Percentiles rank a stretch among this genome's conserved stretches.
These are phyloP conservation scores for Actinia equina DNA, from an alignment of 64 coral and sea anemone species.

Conservation along the genomic window DNA sequence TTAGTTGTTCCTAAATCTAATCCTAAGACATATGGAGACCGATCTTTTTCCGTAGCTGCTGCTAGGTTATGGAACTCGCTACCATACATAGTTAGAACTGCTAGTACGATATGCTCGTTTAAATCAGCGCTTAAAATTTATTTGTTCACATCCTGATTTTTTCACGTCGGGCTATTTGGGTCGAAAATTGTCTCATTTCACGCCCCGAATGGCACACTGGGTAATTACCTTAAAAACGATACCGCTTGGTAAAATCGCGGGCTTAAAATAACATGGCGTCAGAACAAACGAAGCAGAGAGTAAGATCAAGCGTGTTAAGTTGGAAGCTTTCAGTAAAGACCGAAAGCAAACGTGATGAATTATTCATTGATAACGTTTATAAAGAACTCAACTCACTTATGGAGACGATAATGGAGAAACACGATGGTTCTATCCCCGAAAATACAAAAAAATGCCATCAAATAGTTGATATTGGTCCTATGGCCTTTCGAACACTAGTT, in stretches of 20 bases:
- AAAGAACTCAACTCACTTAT: not conserved
- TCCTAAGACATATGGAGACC: too few species aligned
- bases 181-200: not conserved
- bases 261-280: slow-evolving; percentile 14
- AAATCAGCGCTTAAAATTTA: too few species aligned
- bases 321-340: slow-evolving; percentile 9
- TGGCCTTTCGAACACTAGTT: not conserved
- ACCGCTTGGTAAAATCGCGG: not conserved
- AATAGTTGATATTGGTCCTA: not conserved
- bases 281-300: not conserved
- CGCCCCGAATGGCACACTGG: not conserved
- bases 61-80: too few species aligned
- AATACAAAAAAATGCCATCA: not conserved
- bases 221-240: not conserved
- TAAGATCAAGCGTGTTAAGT: not conserved
- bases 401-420: not conserved
- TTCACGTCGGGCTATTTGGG: not conserved
- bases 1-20: too few species aligned
- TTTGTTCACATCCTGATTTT: too few species aligned
- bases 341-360: not conserved
- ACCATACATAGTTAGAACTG: too few species aligned
- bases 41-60: too few species aligned
- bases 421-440: slow-evolving; percentile 3
- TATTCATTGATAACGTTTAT: not conserved
- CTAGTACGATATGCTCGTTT: too few species aligned